Evolutionary conservation across 2,888 invertebrate species (phyloP), one percentile per base, ranked within the genome.

Genomic region (Cosmopolites sordidus): DNA sequence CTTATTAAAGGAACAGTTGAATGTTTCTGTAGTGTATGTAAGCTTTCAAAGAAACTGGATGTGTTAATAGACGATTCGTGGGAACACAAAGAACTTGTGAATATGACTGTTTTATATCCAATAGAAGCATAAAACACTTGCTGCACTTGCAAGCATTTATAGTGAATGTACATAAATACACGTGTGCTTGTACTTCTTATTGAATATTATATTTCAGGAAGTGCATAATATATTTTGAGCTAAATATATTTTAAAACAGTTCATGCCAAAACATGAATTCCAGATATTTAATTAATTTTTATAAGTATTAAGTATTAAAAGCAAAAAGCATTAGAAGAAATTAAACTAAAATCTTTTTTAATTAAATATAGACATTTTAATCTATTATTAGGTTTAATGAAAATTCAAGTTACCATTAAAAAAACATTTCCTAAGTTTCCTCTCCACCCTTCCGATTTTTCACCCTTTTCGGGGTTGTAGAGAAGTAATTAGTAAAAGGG

Each of bases 371-470:
- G 22, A 22, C 22, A 22, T 8, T 22, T 22, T 8, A 22, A 55
- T 51, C 55, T 56, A 56, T 56, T 51, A 56, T 51, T 48, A 56
- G 51, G 51, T 44, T 51, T 48, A 56, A 56, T 30, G 51, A 56
- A 48, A 51, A 56, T 51, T 51, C 40, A 30, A 51, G 56, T 48
- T 43, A 51, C 48, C 51, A 51, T 56, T 56, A 56, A 53, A 49
- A 46, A 54, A 56, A 50, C 56, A 33, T 33, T 33, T 33, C 33
- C n/a, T 33, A 33, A 33, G 33, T 33, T 33, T 33, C 61, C 43
- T 47, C 43, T 56, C 42, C 51, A 55, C 55, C 55, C 55, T 51
- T 55, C 51, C 42, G 44, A 51, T 55, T 51, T 48, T 48, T 41
- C 40, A 17, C 55, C 51, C 51, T 51, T 39, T 56, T 22, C 27